Percentiles rank a stretch among this genome's conserved stretches.
These are phyloP conservation scores for Drosophila borborema DNA, from an alignment of 2,888 invertebrate genomes.

Conservation along the genomic window DNA sequence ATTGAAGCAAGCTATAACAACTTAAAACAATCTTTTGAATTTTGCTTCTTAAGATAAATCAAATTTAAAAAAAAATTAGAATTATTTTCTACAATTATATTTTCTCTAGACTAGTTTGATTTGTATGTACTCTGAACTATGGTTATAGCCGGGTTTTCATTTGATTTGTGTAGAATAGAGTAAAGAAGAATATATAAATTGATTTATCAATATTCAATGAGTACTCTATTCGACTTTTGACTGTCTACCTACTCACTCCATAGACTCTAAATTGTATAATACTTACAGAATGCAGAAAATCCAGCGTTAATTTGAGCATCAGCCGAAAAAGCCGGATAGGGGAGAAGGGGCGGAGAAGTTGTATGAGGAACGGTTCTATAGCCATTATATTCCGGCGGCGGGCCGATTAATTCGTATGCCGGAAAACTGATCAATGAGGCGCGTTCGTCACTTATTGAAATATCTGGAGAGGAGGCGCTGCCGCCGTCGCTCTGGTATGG, in stretches of 20 bases:
- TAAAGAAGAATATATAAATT: too few relatives aligned
- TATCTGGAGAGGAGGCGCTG: constrained; percentile 83
- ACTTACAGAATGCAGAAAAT: constrained; percentile 84
- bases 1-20: too few relatives aligned
- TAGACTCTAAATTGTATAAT: constrained; percentile 29
- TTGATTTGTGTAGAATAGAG: too few relatives aligned
- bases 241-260: fast-evolving
- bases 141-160: too few relatives aligned
- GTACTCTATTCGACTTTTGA: not conserved
- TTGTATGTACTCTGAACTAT: too few relatives aligned
- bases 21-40: too few relatives aligned
- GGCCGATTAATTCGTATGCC: constrained; percentile 57
- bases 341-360: constrained; percentile 57
- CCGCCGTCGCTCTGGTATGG: constrained; percentile 84
- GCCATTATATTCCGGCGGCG: constrained; percentile 52
- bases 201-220: not conserved
- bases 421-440: constrained; percentile 57
- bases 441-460: constrained; percentile 82
- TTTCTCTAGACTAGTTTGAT: too few relatives aligned
- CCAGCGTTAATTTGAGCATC: constrained; percentile 84
- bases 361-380: constrained; percentile 32
- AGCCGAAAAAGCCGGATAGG: constrained; percentile 76
- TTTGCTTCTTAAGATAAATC: too few relatives aligned
- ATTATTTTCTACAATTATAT: too few relatives aligned
- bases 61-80: too few relatives aligned